Evolutionary conservation across 2,113 vertebrate species (phyloP).

Genomic region (Onychorhynchus coronatus): DNA sequence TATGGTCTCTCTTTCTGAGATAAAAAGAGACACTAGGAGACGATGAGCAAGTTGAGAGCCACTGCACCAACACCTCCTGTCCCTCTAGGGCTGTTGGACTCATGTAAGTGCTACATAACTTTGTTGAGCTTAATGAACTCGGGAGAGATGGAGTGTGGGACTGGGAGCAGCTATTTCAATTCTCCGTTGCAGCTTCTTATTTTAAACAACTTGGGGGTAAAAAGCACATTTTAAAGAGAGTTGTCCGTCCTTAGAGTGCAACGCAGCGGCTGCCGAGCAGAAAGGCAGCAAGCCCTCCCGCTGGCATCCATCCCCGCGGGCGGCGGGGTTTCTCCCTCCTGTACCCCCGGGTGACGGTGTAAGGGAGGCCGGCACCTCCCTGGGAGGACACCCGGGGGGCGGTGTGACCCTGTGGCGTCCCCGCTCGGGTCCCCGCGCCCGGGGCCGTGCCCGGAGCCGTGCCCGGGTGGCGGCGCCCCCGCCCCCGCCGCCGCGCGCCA

Average conservation of each 20-base stretch:
- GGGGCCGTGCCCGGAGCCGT: too few species aligned
- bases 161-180: neutral
- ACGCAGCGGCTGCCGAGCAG: rapidly evolving
- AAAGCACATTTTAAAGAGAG: neutral
- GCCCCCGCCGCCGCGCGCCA: too few species aligned
- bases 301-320: rapidly evolving
- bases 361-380: rapidly evolving
- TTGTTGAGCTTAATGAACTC: neutral
- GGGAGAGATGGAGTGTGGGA: neutral
- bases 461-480: too few species aligned
- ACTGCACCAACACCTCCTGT: rapidly evolving
- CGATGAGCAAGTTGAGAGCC: neutral
- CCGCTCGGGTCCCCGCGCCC: neutral
- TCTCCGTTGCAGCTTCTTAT: neutral
- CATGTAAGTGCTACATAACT: neutral
- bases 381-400: too few species aligned
- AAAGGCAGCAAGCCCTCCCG: rapidly evolving
- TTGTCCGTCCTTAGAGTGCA: neutral
- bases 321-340: too few species aligned
- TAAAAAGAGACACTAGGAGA: neutral
- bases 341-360: too few species aligned
- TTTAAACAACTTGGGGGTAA: neutral
- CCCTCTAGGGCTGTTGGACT: neutral
- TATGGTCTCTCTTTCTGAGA: neutral
- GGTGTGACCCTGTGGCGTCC: neutral